Percentiles rank a stretch among this genome's conserved stretches.
Evolutionary conservation across 2,888 invertebrate species (phyloP).

Genomic region (Phasia obesa): DNA sequence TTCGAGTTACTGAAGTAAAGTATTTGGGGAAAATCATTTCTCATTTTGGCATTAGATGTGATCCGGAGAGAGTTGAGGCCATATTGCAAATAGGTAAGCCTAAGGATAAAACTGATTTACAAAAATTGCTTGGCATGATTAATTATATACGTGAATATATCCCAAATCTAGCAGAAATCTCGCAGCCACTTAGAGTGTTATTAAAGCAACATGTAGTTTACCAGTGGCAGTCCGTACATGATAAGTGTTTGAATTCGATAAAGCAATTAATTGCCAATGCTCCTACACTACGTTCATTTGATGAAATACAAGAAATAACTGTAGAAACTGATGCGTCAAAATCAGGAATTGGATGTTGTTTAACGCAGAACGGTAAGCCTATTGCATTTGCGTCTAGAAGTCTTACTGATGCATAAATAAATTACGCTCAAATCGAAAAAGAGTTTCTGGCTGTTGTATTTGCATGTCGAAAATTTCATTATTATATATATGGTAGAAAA

Average conservation of each 20-base stretch:
- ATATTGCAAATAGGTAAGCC: conserved; percentile 58
- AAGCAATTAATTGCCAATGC: not conserved
- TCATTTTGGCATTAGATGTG: conserved; percentile 69
- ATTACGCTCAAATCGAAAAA: conserved; percentile 80
- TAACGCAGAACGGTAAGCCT: not conserved
- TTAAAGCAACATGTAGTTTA: not conserved
- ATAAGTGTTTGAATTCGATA: conserved; percentile 44
- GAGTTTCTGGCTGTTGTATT: conserved; percentile 77
- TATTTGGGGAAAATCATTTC: conserved; percentile 75
- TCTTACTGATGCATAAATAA: conserved; percentile 64
- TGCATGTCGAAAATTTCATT: conserved; percentile 78
- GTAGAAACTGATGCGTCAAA: not conserved
- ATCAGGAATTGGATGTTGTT: conserved; percentile 54
- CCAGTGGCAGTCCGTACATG: conserved; percentile 19
- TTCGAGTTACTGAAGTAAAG: conserved; percentile 71
- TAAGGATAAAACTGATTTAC: conserved; percentile 28
- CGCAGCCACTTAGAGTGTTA: not conserved
- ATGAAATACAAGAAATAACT: no score
- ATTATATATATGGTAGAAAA: conserved; percentile 74
- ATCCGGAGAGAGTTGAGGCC: conserved; percentile 68
- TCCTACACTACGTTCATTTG: conserved; percentile 11
- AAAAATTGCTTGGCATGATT: conserved; percentile 60
- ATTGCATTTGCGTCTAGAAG: conserved; percentile 61
- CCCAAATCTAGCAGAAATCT: conserved; percentile 68
- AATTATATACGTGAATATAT: conserved; percentile 72